phyloP scores from a whole-genome alignment of 2,113 vertebrate species.

The Ailuropoda melanoleuca region DNA sequence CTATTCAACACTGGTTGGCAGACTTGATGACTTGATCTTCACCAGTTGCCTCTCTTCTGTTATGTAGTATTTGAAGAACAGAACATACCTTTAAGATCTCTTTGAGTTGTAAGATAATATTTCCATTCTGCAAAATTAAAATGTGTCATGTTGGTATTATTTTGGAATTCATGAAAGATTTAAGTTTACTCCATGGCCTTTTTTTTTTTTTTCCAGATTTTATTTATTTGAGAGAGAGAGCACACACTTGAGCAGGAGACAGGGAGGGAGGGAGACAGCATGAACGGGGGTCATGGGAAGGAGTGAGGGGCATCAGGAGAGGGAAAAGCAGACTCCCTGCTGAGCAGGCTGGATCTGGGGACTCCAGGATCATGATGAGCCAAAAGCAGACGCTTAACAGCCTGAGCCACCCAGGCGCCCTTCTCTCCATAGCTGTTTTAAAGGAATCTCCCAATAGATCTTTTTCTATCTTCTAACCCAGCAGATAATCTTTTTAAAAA shows the following conservation, averaged over 20 bases:
- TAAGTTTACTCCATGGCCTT: neutral
- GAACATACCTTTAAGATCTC: neutral
- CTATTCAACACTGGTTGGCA: neutral
- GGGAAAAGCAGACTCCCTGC: neutral
- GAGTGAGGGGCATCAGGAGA: too few species aligned
- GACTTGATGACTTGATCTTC: neutral
- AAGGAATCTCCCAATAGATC: neutral
- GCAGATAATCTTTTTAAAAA: neutral
- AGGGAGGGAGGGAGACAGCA: neutral
- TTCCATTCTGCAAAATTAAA: neutral
- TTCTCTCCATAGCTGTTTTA: neutral
- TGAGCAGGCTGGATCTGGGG: neutral
- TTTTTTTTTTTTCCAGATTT: neutral
- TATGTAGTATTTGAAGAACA: neutral
- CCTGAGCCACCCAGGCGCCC: neutral
- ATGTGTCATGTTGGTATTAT: neutral
- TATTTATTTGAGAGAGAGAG: neutral
- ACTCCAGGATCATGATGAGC: neutral
- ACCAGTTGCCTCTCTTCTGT: neutral
- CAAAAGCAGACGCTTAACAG: neutral
- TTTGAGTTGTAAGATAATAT: neutral
- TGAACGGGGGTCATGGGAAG: neutral
- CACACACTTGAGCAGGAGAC: accelerated
- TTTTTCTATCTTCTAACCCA: neutral
- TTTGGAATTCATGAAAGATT: neutral